A percentile compares a stretch with the other conserved stretches of the same genome.
These are phyloP conservation scores for Dasyurus viverrinus DNA, from an alignment of 2,113 vertebrate genomes.

Conservation along the genomic window DNA sequence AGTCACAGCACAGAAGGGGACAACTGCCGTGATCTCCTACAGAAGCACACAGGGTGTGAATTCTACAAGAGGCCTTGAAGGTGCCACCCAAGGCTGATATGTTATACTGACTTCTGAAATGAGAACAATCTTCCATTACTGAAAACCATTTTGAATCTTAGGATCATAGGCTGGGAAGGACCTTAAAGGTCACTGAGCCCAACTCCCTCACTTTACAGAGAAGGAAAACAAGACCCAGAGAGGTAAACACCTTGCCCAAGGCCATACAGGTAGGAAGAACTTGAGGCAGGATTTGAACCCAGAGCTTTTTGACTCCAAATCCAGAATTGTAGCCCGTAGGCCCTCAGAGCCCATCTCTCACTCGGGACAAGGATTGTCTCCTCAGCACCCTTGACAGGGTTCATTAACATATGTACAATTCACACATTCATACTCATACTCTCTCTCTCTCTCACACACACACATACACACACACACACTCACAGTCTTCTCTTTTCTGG, in stretches of 20 bases:
- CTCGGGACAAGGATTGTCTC: neutral
- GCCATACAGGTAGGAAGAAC: neutral
- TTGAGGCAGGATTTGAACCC: neutral
- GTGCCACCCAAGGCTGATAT: neutral
- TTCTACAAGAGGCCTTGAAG: constrained; percentile 16
- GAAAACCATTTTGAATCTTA: neutral
- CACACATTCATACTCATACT: neutral
- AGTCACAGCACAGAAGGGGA: neutral
- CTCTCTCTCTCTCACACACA: no score
- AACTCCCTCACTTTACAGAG: neutral
- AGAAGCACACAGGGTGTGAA: neutral
- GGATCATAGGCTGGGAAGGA: neutral
- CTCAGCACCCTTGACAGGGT: neutral
- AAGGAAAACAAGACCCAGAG: neutral
- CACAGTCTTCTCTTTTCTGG: neutral
- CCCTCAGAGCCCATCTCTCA: neutral
- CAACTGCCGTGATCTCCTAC: neutral
- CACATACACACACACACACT: no score
- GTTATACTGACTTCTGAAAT: neutral
- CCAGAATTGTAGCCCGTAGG: neutral
- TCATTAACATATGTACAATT: neutral
- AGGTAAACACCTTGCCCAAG: neutral
- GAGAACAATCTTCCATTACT: neutral
- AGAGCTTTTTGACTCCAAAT: neutral
- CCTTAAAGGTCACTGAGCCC: neutral